phyloP scores from a whole-genome alignment of 2,888 invertebrate genomes.

The Blastobasis adustella region DNA sequence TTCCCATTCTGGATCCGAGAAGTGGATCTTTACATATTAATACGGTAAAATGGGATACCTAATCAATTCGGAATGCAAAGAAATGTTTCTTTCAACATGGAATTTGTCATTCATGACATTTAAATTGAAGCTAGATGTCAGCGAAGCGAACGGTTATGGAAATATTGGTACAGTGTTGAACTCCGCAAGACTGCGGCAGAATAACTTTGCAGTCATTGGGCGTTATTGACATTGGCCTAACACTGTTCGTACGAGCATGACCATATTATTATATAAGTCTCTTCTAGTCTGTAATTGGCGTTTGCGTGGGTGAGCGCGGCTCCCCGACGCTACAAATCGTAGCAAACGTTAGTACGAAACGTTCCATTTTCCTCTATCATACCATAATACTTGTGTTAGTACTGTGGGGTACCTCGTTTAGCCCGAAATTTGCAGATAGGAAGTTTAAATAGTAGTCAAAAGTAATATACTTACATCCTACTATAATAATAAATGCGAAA shows the following conservation, averaged over 20 bases:
- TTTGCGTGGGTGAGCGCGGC: neutral
- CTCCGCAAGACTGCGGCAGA: slow-evolving; percentile 9
- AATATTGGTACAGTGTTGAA: slow-evolving; percentile 33
- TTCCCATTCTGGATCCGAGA: neutral
- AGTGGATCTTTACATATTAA: neutral
- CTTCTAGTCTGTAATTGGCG: neutral
- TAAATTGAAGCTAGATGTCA: slow-evolving; percentile 40
- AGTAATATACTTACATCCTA: too few species aligned
- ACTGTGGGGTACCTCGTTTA: too few species aligned
- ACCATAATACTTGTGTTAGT: too few species aligned
- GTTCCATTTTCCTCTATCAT: too few species aligned
- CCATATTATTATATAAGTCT: neutral
- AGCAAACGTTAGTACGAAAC: too few species aligned
- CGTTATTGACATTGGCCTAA: neutral
- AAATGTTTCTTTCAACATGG: neutral
- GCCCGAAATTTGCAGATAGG: too few species aligned
- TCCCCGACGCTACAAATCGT: too few species aligned
- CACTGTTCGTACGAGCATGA: neutral
- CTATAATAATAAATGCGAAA: too few species aligned
- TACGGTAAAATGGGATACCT: neutral
- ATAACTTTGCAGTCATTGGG: neutral
- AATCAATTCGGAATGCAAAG: neutral
- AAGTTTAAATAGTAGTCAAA: too few species aligned
- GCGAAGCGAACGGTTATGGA: slow-evolving; percentile 35
- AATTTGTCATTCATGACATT: slow-evolving; percentile 35